Base-by-base conservation (phyloP, 1,140 invertebrate species). In the Trichonephila clavipes region DNA sequence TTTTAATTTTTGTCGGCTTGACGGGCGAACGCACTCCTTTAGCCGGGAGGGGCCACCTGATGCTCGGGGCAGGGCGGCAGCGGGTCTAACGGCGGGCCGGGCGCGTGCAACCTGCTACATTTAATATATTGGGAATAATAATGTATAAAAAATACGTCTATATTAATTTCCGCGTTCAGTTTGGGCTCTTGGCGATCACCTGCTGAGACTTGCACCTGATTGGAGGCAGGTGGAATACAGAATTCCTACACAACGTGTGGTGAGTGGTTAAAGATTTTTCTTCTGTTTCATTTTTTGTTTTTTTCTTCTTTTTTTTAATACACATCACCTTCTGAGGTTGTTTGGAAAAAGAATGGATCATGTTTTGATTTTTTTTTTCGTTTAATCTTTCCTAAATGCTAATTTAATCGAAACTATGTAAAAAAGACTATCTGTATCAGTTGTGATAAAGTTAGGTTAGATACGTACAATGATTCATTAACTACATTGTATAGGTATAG, bases 151-250 rank as follows among this genome's bases (percentile, higher is more conserved):
- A 85, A 51, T 85, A 24, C 83, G 83, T 85, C 44, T 61, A 28
- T 85, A 85, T 85, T 85, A 85, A 85, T 85, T 85, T 85, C 83
- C 83, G 83, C 83, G 83, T 85, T 85, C 83, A 21, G 58, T 59
- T 51, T 83, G 51, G 51, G 51, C 34, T 58, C 21, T 51, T 19
- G 34, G 40, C 51, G 40, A 40, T 61, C 83, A 59, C 51, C 83
- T 85, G 58, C 83, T 85, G 18, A 28, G 51, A 58, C 21, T 7
- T 28, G 58, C 83, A 85, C 83, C 83, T 85, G 83, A 85, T 85
- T 85, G 83, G 44, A 12, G 58, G 83, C 83, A 85, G 83, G 83
- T 85, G 83, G 51, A 85, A 85, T 85, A 21, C 51, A 24, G 34
- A 77, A 77, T 77, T 77, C 72, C 72, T 28, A 34, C 18, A 18